Percentiles rank a stretch among this genome's conserved stretches.
Evolutionary conservation across 1,140 invertebrate species (phyloP).

Genomic region (Pseudobourletiella spinata): DNA sequence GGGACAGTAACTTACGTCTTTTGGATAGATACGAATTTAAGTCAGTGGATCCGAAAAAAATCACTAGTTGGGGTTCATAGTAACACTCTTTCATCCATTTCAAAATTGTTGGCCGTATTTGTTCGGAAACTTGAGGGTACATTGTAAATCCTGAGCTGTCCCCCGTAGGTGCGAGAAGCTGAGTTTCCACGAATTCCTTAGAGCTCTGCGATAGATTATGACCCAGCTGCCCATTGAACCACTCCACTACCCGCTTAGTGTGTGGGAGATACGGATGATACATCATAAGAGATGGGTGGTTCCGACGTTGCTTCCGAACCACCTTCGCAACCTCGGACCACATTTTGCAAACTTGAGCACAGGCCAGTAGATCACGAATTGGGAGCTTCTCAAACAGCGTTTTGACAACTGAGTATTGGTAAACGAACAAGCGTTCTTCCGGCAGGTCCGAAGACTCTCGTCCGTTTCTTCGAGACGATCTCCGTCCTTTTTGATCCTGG

Average conservation of each 20-base stretch:
- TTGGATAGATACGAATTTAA: conserved; percentile 9
- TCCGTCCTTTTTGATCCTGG: background rate
- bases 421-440: background rate
- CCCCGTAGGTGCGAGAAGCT: background rate
- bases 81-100: background rate
- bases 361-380: background rate
- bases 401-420: conserved; percentile 13
- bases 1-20: conserved; percentile 1
- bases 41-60: conserved; percentile 4
- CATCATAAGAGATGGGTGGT: conserved; percentile 1
- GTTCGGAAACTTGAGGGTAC: conserved; percentile 4
- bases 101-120: background rate
- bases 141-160: background rate
- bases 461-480: background rate
- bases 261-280: conserved; percentile 22
- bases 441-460: background rate
- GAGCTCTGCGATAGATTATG: background rate
- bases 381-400: conserved; percentile 11
- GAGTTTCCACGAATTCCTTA: background rate
- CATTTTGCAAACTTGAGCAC: conserved; percentile 11
- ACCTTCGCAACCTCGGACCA: conserved; percentile 13
- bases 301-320: conserved; percentile 16
- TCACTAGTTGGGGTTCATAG: conserved; percentile 15
- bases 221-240: conserved; percentile 13
- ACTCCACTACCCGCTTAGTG: conserved; percentile 18